These are phyloP conservation scores for Malurus leucopterus DNA, from an alignment of 2,797 vertebrate species.

Conservation along the genomic window DNA sequence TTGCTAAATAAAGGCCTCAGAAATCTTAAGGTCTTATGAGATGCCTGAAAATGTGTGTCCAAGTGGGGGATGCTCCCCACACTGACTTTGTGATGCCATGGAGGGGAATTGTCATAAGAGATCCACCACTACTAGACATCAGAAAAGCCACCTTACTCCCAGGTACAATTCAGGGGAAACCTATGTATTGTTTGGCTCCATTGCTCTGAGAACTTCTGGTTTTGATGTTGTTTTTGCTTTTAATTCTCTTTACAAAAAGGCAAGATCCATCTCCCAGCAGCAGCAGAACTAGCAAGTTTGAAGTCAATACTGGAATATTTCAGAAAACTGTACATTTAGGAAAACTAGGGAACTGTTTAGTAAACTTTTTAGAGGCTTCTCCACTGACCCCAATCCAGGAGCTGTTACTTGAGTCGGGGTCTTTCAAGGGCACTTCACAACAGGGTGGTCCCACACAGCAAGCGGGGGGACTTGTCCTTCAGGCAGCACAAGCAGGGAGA, in stretches of 20 bases:
- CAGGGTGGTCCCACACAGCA: background rate
- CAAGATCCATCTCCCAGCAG: background rate
- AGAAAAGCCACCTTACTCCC: background rate
- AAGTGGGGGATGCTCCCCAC: background rate
- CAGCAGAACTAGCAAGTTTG: background rate
- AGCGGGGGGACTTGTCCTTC: background rate
- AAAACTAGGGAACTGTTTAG: background rate
- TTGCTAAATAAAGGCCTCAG: background rate
- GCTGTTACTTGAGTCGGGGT: background rate
- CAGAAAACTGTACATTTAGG: background rate
- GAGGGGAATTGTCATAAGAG: background rate
- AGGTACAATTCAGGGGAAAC: background rate
- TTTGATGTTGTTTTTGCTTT: background rate
- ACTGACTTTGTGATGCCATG: background rate
- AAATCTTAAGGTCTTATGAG: background rate
- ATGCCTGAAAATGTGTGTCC: background rate
- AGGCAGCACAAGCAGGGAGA: accelerated
- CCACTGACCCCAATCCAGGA: background rate
- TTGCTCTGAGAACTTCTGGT: background rate
- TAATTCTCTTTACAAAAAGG: background rate
- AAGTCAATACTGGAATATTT: background rate
- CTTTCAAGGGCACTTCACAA: background rate
- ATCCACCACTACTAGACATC: background rate
- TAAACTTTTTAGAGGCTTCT: background rate
- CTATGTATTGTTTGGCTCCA: background rate